Percentiles rank a stretch among this genome's conserved stretches.
phyloP scores from a whole-genome alignment of 2,888 invertebrate species.

The Bugula neritina region DNA sequence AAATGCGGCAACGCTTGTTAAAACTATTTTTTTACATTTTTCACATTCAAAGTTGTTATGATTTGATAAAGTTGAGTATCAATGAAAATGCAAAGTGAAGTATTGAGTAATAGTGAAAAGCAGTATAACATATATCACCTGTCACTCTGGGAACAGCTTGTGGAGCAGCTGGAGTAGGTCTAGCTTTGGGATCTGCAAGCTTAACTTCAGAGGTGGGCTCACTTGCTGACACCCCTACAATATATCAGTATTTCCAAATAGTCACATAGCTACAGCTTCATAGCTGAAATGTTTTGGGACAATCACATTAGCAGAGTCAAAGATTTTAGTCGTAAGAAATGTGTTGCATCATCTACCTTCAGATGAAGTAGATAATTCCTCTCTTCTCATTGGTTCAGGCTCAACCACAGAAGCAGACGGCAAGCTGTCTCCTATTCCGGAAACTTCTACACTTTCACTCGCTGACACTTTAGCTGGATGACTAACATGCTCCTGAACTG shows the following conservation, averaged over 20 bases:
- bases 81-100: no score
- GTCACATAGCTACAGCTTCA: no score
- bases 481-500: background rate
- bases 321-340: no score
- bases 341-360: no score
- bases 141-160: background rate
- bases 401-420: background rate
- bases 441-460: background rate
- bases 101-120: no score
- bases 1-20: no score
- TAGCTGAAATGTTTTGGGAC: no score
- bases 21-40: no score
- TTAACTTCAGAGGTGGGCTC: background rate
- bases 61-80: no score
- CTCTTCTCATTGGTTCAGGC: background rate
- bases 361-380: background rate
- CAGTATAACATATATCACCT: background rate
- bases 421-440: background rate
- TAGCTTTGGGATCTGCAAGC: background rate
- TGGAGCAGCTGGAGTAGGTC: background rate
- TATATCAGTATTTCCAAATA: no score
- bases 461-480: background rate
- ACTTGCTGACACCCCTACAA: background rate
- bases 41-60: no score
- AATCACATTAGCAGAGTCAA: no score